Conservation (phyloP, 2,113 vertebrate species). For the Indri indri region DNA sequence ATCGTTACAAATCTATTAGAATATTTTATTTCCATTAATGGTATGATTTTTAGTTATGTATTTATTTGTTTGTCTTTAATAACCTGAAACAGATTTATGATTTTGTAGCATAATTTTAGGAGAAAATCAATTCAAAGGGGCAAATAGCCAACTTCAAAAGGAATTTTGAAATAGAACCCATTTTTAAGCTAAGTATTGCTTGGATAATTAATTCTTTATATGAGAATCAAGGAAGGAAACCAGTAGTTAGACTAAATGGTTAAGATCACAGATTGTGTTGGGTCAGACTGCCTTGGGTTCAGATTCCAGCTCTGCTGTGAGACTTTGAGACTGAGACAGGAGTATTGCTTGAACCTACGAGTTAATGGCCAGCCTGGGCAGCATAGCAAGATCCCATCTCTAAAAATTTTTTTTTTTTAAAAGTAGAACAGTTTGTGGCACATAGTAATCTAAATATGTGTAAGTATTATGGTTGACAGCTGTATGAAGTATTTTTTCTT, state of each 20-base stretch:
- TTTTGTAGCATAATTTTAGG: not conserved
- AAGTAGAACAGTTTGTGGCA: not conserved
- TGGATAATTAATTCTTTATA: not conserved
- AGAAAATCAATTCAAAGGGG: not conserved
- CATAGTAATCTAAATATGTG: not conserved
- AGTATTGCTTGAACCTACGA: too few relatives aligned
- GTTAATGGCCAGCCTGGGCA: too few relatives aligned
- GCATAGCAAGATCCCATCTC: too few relatives aligned
- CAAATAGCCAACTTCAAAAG: conserved; percentile 3
- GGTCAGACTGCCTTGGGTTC: not conserved
- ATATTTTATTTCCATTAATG: not conserved
- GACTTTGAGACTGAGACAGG: not conserved
- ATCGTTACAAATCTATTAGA: not conserved
- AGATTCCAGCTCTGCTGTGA: not conserved
- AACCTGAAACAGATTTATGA: not conserved
- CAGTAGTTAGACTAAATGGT: not conserved
- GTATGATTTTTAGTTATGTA: not conserved
- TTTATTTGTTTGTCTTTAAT: not conserved
- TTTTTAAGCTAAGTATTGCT: not conserved
- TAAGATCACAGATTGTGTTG: conserved; percentile 5
- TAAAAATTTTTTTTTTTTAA: too few relatives aligned
- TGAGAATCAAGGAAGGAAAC: conserved; percentile 2
- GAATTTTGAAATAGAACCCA: not conserved
- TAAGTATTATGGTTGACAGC: not conserved
- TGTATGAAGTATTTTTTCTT: not conserved